Conservation (phyloP, 2,888 invertebrate genomes). For the Macaria notata region DNA sequence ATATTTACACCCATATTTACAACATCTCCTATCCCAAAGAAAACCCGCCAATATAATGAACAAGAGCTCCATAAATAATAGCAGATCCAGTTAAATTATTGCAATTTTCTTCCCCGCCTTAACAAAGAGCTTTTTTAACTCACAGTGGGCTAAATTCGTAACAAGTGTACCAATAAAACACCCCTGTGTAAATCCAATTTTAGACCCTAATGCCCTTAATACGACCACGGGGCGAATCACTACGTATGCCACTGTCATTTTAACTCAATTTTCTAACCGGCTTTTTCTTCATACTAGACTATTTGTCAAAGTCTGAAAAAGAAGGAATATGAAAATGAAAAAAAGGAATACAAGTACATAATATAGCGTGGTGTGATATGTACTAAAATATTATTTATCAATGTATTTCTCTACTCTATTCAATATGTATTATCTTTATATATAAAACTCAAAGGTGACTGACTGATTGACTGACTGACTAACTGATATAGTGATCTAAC, state of each 20-base stretch:
- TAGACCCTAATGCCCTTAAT: conserved; percentile 77
- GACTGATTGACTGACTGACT: too few relatives aligned
- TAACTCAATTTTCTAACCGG: conserved; percentile 78
- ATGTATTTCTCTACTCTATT: too few relatives aligned
- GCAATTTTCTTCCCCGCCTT: conserved; percentile 37
- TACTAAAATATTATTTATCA: too few relatives aligned
- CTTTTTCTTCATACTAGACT: conserved; percentile 33
- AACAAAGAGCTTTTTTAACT: conserved; percentile 60
- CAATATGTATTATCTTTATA: too few relatives aligned
- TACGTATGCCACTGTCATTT: conserved; percentile 81
- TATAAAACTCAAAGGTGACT: too few relatives aligned
- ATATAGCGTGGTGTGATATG: too few relatives aligned
- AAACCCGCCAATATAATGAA: conserved; percentile 11
- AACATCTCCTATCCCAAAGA: too few relatives aligned
- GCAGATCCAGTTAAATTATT: conserved; percentile 35
- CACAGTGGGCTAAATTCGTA: conserved; percentile 68
- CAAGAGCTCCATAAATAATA: conserved; percentile 30
- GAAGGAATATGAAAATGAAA: too few relatives aligned
- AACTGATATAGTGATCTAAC: too few relatives aligned
- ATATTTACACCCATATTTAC: too few relatives aligned
- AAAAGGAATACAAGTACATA: too few relatives aligned
- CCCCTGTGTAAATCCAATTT: conserved; percentile 79
- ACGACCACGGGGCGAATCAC: conserved; percentile 80
- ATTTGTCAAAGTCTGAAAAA: background rate
- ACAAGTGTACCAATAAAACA: conserved; percentile 80